Base-by-base conservation (phyloP, 2,113 vertebrate species). In the Monopterus albus region DNA sequence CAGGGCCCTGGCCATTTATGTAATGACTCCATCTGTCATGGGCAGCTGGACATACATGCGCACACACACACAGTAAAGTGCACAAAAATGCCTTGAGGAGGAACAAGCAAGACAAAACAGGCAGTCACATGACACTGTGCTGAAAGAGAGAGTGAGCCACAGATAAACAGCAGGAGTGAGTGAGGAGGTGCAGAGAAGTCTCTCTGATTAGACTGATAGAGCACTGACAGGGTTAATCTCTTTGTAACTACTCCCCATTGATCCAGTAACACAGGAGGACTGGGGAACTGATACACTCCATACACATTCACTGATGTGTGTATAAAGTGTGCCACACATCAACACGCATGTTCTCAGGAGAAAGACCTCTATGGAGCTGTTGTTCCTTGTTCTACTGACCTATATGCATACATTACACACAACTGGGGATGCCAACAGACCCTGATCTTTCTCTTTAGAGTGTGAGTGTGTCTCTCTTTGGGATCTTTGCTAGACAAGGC, bases 401-500 rank as follows among this genome's bases (percentile, higher is more conserved):
- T 89, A 92, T 65, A 90, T 92, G 81, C 88, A 91, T 89, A 72
- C 49, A 86, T 89, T 81, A 86, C 49, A 60, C 33, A 65, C 57
- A 66, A 67, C 38, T 70, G 52, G 83, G 55, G 62, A 71, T 64
- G 45, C 75, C 68, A 60, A 59, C 2, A 15, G 63, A 38, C 28
- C 73, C 67, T 75, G 39, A 72, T 39, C 58, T 75, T 72, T 61
- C 36, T 35, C 20, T 75, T 75, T 51, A 33, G 35, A 63, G 38
- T 63, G 4, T 56, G 31, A 36, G 3, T 23, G n/a, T 5, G 26
- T 18, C 29, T 75, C 11, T 55, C 45, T 61, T 62, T 14, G 8
- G 39, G 12, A 28, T 33, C 11, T 60, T 71, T 64, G 28, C 15
- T 9, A 28, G 29, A 31, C 29, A 18, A 35, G 31, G 42, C 10